These are phyloP conservation scores for Acronicta aceris DNA, from an alignment of 2,888 invertebrate genomes.

Conservation along the genomic window DNA sequence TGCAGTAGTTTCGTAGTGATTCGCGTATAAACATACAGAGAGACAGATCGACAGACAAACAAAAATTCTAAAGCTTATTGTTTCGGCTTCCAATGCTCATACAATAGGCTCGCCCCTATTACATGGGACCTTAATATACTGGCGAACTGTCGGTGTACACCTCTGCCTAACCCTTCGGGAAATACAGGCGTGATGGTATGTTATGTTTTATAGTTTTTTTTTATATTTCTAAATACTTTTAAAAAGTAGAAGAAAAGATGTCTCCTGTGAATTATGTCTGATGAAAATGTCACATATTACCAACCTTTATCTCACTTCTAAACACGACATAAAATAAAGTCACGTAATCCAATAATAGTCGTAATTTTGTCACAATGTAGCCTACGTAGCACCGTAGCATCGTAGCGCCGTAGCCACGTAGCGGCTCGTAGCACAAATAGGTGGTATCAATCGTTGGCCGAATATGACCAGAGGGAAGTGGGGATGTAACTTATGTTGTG, in stretches of 20 bases:
- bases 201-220: too few species aligned
- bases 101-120: too few species aligned
- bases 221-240: too few species aligned
- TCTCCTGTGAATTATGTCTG: background rate
- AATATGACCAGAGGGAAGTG: constrained; percentile 33
- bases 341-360: constrained; percentile 32
- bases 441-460: constrained; percentile 32
- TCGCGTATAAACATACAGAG: too few species aligned
- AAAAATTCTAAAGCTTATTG: too few species aligned
- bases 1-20: too few species aligned
- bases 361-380: constrained; percentile 30
- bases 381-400: constrained; percentile 24
- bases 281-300: background rate
- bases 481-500: constrained; percentile 23
- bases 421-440: constrained; percentile 36
- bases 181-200: too few species aligned
- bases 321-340: constrained; percentile 10
- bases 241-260: background rate
- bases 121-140: too few species aligned
- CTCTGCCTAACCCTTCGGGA: too few species aligned
- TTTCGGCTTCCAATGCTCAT: too few species aligned
- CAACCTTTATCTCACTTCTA: constrained; percentile 1
- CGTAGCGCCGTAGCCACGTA: constrained; percentile 23
- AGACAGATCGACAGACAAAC: too few species aligned
- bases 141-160: too few species aligned